Evolutionary conservation across 1,140 invertebrate species (phyloP).

Genomic region (Zaprionus africanus): DNA sequence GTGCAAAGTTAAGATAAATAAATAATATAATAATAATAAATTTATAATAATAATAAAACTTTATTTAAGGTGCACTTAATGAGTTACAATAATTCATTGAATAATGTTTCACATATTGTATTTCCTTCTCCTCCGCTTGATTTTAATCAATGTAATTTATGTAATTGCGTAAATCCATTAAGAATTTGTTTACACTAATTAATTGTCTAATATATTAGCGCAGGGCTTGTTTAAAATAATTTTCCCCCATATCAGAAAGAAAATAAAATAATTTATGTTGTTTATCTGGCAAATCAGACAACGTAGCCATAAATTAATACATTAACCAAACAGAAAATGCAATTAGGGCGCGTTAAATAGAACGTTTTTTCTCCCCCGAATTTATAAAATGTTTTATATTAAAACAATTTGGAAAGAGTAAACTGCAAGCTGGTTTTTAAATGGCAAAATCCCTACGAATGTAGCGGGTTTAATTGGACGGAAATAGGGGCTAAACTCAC

Average conservation of each 20-base stretch:
- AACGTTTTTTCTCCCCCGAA: neutral
- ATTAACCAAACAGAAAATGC: slow-evolving; percentile 23
- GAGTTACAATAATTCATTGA: neutral
- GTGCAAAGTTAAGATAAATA: neutral
- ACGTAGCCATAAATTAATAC: slow-evolving; percentile 25
- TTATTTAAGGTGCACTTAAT: neutral
- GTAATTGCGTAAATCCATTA: neutral
- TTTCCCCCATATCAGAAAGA: neutral
- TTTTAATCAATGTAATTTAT: neutral
- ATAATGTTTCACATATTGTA: neutral
- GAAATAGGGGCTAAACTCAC: slow-evolving; percentile 27
- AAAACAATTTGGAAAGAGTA: neutral
- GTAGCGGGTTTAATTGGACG: slow-evolving; percentile 32
- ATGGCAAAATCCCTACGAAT: slow-evolving; percentile 11
- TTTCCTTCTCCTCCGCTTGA: neutral
- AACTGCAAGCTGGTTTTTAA: slow-evolving; percentile 7
- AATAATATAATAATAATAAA: neutral
- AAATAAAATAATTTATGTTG: slow-evolving; percentile 13
- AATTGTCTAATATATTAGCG: slow-evolving; percentile 1
- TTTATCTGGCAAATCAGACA: slow-evolving; percentile 18
- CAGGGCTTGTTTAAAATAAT: neutral
- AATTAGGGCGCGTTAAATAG: slow-evolving; percentile 26
- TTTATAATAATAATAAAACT: neutral
- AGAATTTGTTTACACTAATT: slow-evolving; percentile 5
- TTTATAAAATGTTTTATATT: neutral